Conservation (phyloP, 2,113 vertebrate species). For the Ovis canadensis region DNA sequence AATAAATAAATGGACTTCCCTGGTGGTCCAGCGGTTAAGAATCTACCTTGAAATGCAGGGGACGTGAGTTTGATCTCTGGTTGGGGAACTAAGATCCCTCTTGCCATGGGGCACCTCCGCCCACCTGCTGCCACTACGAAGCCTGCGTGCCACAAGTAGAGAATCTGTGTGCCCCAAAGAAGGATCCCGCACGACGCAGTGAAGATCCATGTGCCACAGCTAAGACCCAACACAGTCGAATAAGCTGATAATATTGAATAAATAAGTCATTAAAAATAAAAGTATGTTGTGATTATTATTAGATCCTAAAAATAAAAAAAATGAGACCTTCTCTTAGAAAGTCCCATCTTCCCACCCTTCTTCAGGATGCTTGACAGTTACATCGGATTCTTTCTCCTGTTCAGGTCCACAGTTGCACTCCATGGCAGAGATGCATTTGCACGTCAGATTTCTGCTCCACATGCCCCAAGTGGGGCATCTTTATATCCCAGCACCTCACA, state of each 20-base stretch:
- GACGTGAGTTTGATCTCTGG: neutral
- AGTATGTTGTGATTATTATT: neutral
- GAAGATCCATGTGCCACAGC: neutral
- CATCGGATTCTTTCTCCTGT: rapidly evolving
- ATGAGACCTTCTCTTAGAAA: neutral
- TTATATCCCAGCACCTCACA: neutral
- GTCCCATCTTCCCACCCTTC: neutral
- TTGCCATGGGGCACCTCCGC: neutral
- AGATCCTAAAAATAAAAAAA: neutral
- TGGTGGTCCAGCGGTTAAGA: neutral
- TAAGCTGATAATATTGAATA: neutral
- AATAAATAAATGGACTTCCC: neutral
- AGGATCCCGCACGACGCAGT: rapidly evolving
- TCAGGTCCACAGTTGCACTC: neutral
- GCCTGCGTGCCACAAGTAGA: neutral
- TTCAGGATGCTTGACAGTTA: too few relatives aligned
- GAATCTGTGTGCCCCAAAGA: neutral
- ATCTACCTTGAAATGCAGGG: neutral
- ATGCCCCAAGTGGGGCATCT: neutral
- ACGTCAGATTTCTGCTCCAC: neutral
- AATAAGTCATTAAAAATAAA: neutral
- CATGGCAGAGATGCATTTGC: neutral
- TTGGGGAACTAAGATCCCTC: neutral
- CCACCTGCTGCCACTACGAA: neutral
- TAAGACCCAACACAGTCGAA: neutral